These are phyloP conservation scores for Cremastinae sp. DNA, from an alignment of 2,888 invertebrate genomes.

Conservation along the genomic window DNA sequence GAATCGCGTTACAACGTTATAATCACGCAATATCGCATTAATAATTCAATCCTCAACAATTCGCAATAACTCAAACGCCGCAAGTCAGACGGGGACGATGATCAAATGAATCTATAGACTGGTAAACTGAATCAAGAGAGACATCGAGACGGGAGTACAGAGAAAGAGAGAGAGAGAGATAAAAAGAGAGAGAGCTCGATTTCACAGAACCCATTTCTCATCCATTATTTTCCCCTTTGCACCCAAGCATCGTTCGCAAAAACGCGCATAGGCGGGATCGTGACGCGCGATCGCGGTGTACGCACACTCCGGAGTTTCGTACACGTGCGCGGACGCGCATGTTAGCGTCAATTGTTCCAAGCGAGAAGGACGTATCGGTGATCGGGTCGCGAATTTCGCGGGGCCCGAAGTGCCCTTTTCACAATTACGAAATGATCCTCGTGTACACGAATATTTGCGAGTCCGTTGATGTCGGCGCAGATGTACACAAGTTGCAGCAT, in stretches of 20 bases:
- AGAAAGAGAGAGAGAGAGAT: constrained; percentile 22
- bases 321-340: constrained; percentile 17
- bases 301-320: constrained; percentile 28
- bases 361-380: no score
- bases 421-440: no score
- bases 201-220: constrained; percentile 54
- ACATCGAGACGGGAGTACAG: background rate
- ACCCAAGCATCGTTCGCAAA: constrained; percentile 38
- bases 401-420: no score
- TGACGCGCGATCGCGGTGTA: background rate
- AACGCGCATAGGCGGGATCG: constrained; percentile 18
- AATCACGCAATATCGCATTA: background rate
- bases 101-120: constrained; percentile 14
- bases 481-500: constrained; percentile 55
- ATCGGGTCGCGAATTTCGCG: no score
- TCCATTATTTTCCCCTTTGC: constrained; percentile 53
- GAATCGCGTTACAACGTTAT: background rate
- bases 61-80: constrained; percentile 21
- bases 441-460: constrained; percentile 14
- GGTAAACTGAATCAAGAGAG: constrained; percentile 29
- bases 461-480: constrained; percentile 55
- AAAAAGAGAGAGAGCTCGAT: constrained; percentile 31
- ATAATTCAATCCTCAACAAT: constrained; percentile 1
- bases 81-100: constrained; percentile 1
- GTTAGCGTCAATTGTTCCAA: no score